phyloP scores from a whole-genome alignment of 64 coral and sea anemone species.

The Stichodactyla mertensii region DNA sequence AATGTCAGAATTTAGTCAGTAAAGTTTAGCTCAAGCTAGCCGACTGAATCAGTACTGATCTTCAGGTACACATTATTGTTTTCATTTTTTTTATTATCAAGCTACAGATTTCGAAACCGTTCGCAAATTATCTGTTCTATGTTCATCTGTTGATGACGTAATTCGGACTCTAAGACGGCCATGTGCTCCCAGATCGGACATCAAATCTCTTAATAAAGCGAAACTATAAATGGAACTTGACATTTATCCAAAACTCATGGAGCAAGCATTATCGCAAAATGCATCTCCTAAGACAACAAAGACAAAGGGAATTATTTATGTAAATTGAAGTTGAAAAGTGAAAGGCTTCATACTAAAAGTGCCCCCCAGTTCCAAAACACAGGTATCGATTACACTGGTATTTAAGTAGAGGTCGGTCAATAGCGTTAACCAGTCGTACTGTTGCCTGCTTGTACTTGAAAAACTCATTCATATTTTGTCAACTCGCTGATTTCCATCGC shows the following conservation, averaged over 20 bases:
- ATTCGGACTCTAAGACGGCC: not conserved
- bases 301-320: not conserved
- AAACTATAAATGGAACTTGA: not conserved
- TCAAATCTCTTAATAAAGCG: conserved; percentile 1
- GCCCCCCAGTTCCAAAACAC: not conserved
- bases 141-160: not conserved
- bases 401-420: not conserved
- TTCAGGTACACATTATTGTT: not conserved
- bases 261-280: not conserved
- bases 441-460: not conserved
- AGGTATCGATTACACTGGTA: not conserved
- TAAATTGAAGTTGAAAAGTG: not conserved
- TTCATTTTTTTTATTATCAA: not conserved
- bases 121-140: not conserved
- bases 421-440: not conserved
- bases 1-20: not conserved
- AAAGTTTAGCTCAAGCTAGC: not conserved
- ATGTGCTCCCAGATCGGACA: not conserved
- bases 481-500: not conserved
- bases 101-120: not conserved
- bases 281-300: not conserved
- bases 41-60: not conserved
- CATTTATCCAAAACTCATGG: not conserved
- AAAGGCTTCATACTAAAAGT: not conserved
- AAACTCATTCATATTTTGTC: not conserved